Evolutionary conservation across 2,797 vertebrate genomes (phyloP), one percentile per base, ranked within the genome.

Genomic region (Schizothorax lantsangensis): DNA sequence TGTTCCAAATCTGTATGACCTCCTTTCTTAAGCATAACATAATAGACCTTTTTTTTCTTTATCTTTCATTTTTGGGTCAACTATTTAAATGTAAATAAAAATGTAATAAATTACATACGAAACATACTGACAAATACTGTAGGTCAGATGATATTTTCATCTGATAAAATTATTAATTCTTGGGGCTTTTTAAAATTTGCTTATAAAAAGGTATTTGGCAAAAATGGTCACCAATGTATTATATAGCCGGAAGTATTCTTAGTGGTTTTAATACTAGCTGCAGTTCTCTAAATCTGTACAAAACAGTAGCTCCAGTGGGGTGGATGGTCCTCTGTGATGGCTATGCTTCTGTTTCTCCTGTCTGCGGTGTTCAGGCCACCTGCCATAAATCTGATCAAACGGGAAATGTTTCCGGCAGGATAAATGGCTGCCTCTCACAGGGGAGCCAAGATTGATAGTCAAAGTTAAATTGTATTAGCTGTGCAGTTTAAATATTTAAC

Each of bases 401-500:
- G 92, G 92, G 81, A 92, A 93, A 95, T 95, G 85, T 95, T 95
- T 95, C 95, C 94, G 95, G 93, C 94, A 94, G 94, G 84, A 91
- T 91, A 88, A 92, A 91, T 92, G 94, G 91, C 94, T 89, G 88
- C 90, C 91, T 89, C 91, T 93, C 91, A 83, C 85, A 89, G 91
- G 92, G 88, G 93, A 92, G 86, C 91, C 81, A 91, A 96, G 96
- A 97, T 97, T 97, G 96, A 96, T 96, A 93, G 96, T 93, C 92
- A 94, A 95, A 96, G 96, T 96, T 96, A 97, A 97, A 97, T 95
- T 92, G 95, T 94, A 91, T 96, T 96, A 97, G 95, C 93, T 91
- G 91, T 91, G 93, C 95, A 95, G 95, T 96, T 97, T 97, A 97
- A 97, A 97, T 95, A 96, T 97, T 97, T 97, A 97, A 97, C 95